A percentile compares a stretch with the other conserved stretches of the same genome.
phyloP scores from a whole-genome alignment of 2,888 invertebrate species.

The Atethmia centrago region DNA sequence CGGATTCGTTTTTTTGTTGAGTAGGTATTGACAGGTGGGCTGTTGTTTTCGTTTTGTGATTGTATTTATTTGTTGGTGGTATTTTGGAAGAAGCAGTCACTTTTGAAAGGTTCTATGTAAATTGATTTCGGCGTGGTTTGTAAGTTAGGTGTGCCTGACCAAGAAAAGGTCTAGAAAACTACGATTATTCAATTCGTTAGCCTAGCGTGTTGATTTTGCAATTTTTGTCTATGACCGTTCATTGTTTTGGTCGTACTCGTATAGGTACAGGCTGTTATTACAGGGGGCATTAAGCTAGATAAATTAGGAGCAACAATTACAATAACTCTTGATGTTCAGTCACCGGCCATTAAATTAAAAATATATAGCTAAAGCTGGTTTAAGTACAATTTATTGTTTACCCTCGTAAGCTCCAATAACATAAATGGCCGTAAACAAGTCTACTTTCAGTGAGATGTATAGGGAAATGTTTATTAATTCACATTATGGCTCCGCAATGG shows the following conservation, averaged over 20 bases:
- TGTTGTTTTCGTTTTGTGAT: conserved; percentile 26
- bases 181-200: not conserved
- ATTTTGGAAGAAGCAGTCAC: not conserved
- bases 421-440: conserved; percentile 74
- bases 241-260: conserved; percentile 3
- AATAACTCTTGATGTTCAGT: conserved; percentile 69
- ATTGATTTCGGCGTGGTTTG: not conserved
- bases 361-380: conserved; percentile 70
- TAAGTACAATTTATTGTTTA: conserved; percentile 75
- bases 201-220: not conserved
- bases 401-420: conserved; percentile 70
- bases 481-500: conserved; percentile 44
- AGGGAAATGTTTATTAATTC: conserved; percentile 65
- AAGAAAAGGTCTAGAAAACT: not conserved
- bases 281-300: conserved; percentile 22
- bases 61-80: conserved; percentile 1
- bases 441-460: conserved; percentile 63
- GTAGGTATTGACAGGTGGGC: conserved; percentile 5
- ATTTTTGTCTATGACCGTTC: not conserved
- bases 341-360: conserved; percentile 72
- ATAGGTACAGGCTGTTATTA: conserved; percentile 7
- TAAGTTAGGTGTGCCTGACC: not conserved
- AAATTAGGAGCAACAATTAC: conserved; percentile 56
- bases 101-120: not conserved
- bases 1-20: conserved; percentile 31